Percentiles rank a stretch among this genome's conserved stretches.
These are phyloP conservation scores for Neostethus bicornis DNA, from an alignment of 2,797 vertebrate species.

Conservation along the genomic window DNA sequence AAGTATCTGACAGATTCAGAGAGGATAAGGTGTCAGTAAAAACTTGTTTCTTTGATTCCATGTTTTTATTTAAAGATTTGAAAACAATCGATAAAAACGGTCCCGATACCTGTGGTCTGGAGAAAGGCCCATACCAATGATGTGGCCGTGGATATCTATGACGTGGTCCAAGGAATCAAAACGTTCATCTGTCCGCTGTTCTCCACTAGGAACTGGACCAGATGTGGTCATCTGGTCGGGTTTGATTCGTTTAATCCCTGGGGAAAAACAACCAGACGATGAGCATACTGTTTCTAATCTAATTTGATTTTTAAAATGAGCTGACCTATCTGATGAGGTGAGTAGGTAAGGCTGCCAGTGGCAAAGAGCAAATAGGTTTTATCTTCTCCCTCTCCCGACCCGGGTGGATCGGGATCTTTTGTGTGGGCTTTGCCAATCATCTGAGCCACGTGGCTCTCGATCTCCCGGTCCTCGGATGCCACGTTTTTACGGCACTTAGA, in stretches of 20 bases:
- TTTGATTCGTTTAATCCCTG: conserved; percentile 94
- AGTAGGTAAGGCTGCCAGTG: conserved; percentile 96
- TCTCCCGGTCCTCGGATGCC: conserved; percentile 68
- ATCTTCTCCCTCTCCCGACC: conserved; percentile 72
- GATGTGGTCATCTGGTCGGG: conserved; percentile 96
- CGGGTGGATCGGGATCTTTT: conserved; percentile 74
- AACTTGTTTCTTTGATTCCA: not conserved
- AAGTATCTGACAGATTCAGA: conserved; percentile 83
- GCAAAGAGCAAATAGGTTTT: conserved; percentile 96
- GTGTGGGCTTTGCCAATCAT: conserved; percentile 87
- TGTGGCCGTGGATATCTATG: conserved; percentile 95
- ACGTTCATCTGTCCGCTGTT: conserved; percentile 90
- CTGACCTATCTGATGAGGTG: conserved; percentile 96
- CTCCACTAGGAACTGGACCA: conserved; percentile 91
- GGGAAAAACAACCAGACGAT: conserved; percentile 1
- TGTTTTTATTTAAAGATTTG: too few species aligned
- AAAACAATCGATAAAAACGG: too few species aligned
- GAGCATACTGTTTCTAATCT: not conserved
- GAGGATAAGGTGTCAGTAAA: not conserved
- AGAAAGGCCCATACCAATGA: conserved; percentile 98
- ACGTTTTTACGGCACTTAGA: conserved; percentile 66
- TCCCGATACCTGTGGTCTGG: conserved; percentile 97
- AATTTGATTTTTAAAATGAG: not conserved
- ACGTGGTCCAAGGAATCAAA: conserved; percentile 95
- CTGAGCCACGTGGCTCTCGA: conserved; percentile 88